Evolutionary conservation across 2,113 vertebrate species (phyloP), one percentile per base, ranked within the genome.

Genomic region (Struthio camelus): DNA sequence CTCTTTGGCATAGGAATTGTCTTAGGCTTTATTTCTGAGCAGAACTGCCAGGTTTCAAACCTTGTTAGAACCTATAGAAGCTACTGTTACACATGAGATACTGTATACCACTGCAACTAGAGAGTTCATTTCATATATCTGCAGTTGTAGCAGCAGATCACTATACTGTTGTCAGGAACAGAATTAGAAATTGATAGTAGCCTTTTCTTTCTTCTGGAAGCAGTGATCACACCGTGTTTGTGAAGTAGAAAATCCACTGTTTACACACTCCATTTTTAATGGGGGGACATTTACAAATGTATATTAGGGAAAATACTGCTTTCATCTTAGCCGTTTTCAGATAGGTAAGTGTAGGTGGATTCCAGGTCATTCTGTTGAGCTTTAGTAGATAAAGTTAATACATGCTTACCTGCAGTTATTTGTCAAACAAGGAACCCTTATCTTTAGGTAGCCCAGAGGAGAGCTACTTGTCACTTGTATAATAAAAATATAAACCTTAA

Each of bases 401-500:
- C 70, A 78, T 34, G 75, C 80, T 93, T 94, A 89, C 70, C 89
- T 91, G 87, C 50, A 23, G 72, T 84, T 94, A 69, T 79, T 87
- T 95, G 91, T 97, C 86, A 61, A 90, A 93, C 61, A 78, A 70
- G 91, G 90, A 87, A 92, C 79, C 93, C 96, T 94, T 87, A 90
- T 83, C 71, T 94, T 94, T 90, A 90, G 93, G 66, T 90, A 96
- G 66, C 87, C 90, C 76, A 75, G 50, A 92, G 73, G 73, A 97
- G 89, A 73, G 66, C 44, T 85, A 9, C 96, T 96, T 97, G 86
- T 91, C 85, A 85, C 86, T 90, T 96, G 62, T 83, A 89, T 93
- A 96, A 77, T 97, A 95, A 97, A 97, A 96, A 86, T 65, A 86
- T 65, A 88, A 75, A 95, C 89, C 20, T 88, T 84, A 91, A 95